A percentile compares a stretch with the other conserved stretches of the same genome.
Evolutionary conservation across 1,140 invertebrate genomes (phyloP).

Genomic region (Drosophila biarmipes): DNA sequence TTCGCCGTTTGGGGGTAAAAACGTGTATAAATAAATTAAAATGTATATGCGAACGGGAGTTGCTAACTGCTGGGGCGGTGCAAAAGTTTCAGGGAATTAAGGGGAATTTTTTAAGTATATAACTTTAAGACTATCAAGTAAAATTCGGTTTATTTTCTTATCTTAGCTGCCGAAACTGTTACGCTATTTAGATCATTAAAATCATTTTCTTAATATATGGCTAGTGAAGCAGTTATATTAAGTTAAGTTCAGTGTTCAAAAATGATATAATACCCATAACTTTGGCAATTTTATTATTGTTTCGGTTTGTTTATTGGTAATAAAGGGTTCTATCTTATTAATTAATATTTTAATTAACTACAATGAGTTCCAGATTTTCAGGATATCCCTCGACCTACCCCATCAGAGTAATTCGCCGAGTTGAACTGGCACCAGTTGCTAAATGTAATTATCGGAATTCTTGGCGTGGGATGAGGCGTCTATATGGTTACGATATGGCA

Average conservation of each 20-base stretch:
- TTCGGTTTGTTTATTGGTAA: background rate
- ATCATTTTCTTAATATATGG: too few relatives aligned
- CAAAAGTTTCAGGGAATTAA: slow-evolving; percentile 9
- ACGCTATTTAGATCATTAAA: too few relatives aligned
- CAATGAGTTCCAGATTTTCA: background rate
- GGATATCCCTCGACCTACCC: slow-evolving; percentile 3
- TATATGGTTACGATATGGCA: slow-evolving; percentile 26
- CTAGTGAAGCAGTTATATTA: too few relatives aligned
- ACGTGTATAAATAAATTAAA: slow-evolving; percentile 79
- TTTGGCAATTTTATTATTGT: too few relatives aligned
- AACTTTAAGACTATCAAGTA: background rate
- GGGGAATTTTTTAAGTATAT: background rate
- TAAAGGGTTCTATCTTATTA: too few relatives aligned
- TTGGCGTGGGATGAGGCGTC: slow-evolving; percentile 38
- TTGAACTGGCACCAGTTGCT: slow-evolving; percentile 39
- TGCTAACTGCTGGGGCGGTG: slow-evolving; percentile 6
- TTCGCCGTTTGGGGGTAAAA: slow-evolving; percentile 51
- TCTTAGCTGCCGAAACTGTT: too few relatives aligned
- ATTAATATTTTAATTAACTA: too few relatives aligned
- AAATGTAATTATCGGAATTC: slow-evolving; percentile 80
- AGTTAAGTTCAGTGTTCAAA: background rate
- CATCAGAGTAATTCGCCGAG: background rate
- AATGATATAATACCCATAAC: too few relatives aligned
- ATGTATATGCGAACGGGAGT: slow-evolving; percentile 32
- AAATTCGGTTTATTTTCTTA: background rate